Percentiles rank a stretch among this genome's conserved stretches.
Evolutionary conservation across 2,888 invertebrate species (phyloP).

Genomic region (Adelognathus sp.): DNA sequence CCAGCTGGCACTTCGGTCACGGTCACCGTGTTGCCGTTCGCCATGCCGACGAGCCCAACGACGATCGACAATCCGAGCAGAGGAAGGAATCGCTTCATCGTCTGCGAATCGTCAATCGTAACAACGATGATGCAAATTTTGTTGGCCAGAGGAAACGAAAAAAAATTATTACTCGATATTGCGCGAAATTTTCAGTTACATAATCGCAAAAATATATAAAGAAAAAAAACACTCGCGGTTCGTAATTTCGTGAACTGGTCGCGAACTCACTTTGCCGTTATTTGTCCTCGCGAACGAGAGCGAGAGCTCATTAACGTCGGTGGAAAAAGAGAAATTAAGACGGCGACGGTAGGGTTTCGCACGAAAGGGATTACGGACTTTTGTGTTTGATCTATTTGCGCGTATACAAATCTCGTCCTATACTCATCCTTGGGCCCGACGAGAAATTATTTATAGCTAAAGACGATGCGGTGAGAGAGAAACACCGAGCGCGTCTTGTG

Average conservation of each 20-base stretch:
- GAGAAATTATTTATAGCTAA: slow-evolving; percentile 76
- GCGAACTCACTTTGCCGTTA: not conserved
- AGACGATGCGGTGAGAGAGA: too few species aligned
- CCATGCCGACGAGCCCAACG: slow-evolving; percentile 53
- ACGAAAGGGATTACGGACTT: slow-evolving; percentile 2
- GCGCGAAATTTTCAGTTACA: not conserved
- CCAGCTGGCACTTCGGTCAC: slow-evolving; percentile 84
- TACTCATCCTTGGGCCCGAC: slow-evolving; percentile 77
- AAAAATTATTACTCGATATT: not conserved
- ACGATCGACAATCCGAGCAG: slow-evolving; percentile 64
- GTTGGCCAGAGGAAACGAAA: not conserved
- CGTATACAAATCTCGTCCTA: slow-evolving; percentile 67
- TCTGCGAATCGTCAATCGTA: slow-evolving; percentile 64
- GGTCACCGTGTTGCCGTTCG: slow-evolving; percentile 66
- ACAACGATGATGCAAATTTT: not conserved
- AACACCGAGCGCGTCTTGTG: slow-evolving; percentile 68
- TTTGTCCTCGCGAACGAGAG: not conserved
- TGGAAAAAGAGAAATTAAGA: not conserved
- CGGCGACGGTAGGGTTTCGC: not conserved
- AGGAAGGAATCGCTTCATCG: slow-evolving; percentile 62
- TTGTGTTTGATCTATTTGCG: slow-evolving; percentile 53
- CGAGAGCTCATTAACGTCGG: not conserved
- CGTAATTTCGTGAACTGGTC: not conserved
- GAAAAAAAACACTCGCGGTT: not conserved
- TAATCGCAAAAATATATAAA: not conserved